Conservation (phyloP, 2,888 invertebrate species). For the Archips crataeganus region DNA sequence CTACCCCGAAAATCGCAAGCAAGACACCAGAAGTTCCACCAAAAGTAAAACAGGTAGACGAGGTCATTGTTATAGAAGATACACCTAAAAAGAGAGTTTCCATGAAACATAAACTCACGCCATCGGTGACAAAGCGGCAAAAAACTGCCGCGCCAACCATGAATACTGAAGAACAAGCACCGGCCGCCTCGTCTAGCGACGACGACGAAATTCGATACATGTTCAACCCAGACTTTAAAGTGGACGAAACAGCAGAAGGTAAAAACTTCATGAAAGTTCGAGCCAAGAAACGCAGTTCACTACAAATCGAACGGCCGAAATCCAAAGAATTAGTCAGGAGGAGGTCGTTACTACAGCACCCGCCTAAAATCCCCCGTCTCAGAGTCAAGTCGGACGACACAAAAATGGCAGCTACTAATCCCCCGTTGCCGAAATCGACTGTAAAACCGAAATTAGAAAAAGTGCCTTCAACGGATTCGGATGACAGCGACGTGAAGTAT, state of each 20-base stretch:
- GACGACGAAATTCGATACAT: conserved; percentile 79
- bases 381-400: conserved; percentile 65
- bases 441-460: conserved; percentile 43
- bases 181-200: conserved; percentile 63
- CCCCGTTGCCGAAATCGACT: conserved; percentile 50
- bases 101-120: conserved; percentile 55
- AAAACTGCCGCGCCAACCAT: conserved; percentile 52
- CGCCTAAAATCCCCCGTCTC: conserved; percentile 71
- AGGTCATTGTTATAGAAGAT: conserved; percentile 48
- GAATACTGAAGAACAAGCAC: conserved; percentile 49
- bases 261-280: conserved; percentile 74
- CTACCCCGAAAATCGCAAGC: conserved; percentile 19
- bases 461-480: conserved; percentile 69
- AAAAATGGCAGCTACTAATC: conserved; percentile 46
- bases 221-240: conserved; percentile 74
- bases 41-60: conserved; percentile 46
- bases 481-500: conserved; percentile 79
- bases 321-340: conserved; percentile 72
- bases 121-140: conserved; percentile 62
- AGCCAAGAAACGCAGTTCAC: conserved; percentile 72
- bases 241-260: conserved; percentile 58
- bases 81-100: conserved; percentile 64
- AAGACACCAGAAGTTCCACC: conserved; percentile 51
- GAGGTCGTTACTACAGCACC: conserved; percentile 73
- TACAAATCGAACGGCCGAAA: conserved; percentile 75